phyloP scores from a whole-genome alignment of 2,888 invertebrate genomes.

The Archips xylosteana region DNA sequence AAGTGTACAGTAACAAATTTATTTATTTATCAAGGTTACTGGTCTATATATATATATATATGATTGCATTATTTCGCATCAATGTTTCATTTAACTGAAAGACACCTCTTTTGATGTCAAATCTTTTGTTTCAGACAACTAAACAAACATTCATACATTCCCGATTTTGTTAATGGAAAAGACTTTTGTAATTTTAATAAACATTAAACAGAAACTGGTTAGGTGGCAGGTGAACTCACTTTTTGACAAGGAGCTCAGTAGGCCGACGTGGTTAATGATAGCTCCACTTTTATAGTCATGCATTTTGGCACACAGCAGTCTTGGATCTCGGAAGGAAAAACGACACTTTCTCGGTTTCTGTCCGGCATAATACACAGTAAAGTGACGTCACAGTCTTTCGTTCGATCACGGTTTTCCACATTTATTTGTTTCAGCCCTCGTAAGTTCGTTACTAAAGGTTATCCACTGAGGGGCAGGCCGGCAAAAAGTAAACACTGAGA shows the following conservation, averaged over 20 bases:
- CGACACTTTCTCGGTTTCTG: slow-evolving; percentile 80
- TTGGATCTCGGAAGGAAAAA: slow-evolving; percentile 72
- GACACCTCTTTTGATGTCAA: slow-evolving; percentile 16
- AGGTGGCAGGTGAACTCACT: slow-evolving; percentile 70
- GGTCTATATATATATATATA: not conserved
- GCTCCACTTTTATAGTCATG: slow-evolving; percentile 81
- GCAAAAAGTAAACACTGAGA: slow-evolving; percentile 71
- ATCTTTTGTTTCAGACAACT: slow-evolving; percentile 22
- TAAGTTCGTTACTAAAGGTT: slow-evolving; percentile 66
- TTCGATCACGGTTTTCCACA: slow-evolving; percentile 72
- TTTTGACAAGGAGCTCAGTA: slow-evolving; percentile 78
- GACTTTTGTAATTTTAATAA: slow-evolving; percentile 17
- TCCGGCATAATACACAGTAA: slow-evolving; percentile 80
- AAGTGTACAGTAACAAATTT: slow-evolving; percentile 8
- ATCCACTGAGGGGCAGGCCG: slow-evolving; percentile 57
- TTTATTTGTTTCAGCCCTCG: slow-evolving; percentile 59
- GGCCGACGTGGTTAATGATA: slow-evolving; percentile 78
- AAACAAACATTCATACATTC: slow-evolving; percentile 15
- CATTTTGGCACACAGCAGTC: slow-evolving; percentile 77
- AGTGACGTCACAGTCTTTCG: slow-evolving; percentile 79
- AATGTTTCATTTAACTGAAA: not conserved
- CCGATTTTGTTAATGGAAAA: slow-evolving; percentile 42
- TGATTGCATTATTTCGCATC: slow-evolving; percentile 7
- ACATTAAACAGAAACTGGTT: slow-evolving; percentile 48
- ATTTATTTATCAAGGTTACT: slow-evolving; percentile 18